Conservation (phyloP, 1,140 invertebrate genomes). For the Cydia splendana region DNA sequence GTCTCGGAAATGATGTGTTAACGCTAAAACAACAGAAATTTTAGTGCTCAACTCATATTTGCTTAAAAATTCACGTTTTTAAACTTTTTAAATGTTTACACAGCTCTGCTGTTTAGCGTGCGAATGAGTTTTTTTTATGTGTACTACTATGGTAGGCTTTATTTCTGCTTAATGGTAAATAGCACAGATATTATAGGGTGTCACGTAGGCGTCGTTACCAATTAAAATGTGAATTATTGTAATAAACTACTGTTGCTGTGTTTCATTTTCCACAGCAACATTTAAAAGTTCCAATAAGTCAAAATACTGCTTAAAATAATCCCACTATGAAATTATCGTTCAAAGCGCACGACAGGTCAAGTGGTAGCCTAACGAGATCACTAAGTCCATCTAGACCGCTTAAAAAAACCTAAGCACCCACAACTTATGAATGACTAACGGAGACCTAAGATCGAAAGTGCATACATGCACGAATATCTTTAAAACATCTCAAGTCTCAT, state of each 20-base stretch:
- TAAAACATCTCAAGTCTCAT: constrained; percentile 36
- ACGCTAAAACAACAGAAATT: constrained; percentile 1
- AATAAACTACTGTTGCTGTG: too few species aligned
- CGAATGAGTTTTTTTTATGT: neutral
- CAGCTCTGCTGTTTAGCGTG: neutral
- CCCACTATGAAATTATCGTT: neutral
- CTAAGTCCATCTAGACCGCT: constrained; percentile 3
- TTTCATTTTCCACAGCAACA: too few species aligned
- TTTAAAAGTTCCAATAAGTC: neutral
- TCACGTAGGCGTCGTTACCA: too few species aligned
- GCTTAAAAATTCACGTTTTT: neutral
- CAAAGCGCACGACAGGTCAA: neutral
- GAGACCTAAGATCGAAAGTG: constrained; percentile 71
- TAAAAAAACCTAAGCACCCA: constrained; percentile 11
- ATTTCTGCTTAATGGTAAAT: neutral
- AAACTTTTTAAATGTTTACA: neutral
- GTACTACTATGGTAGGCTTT: neutral
- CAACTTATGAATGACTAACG: constrained; percentile 60
- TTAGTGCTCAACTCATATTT: constrained; percentile 14
- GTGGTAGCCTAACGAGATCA: neutral
- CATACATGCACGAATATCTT: constrained; percentile 68
- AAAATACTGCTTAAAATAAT: neutral
- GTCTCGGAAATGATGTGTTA: constrained; percentile 11
- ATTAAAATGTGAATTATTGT: too few species aligned
- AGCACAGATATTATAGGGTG: neutral